A percentile compares a stretch with the other conserved stretches of the same genome.
These are phyloP conservation scores for Girardinichthys multiradiatus DNA, from an alignment of 2,113 vertebrate species.

Conservation along the genomic window DNA sequence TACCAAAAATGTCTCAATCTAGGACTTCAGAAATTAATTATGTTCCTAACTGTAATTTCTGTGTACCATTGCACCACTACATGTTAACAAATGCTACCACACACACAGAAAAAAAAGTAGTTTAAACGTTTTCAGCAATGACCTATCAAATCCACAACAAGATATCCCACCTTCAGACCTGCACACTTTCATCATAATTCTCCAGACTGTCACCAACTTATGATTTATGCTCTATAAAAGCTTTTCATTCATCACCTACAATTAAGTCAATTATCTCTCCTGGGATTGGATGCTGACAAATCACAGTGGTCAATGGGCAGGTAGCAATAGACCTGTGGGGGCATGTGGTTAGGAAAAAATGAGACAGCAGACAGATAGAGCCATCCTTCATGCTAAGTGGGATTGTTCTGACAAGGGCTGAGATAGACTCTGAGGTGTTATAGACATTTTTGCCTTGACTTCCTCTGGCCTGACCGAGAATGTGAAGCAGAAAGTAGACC, in stretches of 20 bases:
- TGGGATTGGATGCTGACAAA: slow-evolving; percentile 66
- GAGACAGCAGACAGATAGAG: slow-evolving; percentile 75
- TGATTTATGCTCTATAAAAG: slow-evolving; percentile 71
- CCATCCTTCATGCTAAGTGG: slow-evolving; percentile 79
- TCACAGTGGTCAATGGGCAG: slow-evolving; percentile 63
- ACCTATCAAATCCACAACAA: slow-evolving; percentile 57
- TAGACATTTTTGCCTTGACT: slow-evolving; percentile 79
- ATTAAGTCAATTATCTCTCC: slow-evolving; percentile 79
- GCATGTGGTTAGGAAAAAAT: slow-evolving; percentile 70
- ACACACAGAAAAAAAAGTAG: too few species aligned
- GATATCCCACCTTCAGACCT: slow-evolving; percentile 61
- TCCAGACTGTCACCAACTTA: slow-evolving; percentile 71
- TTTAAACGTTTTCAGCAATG: slow-evolving; percentile 32
- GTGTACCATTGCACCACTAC: neutral
- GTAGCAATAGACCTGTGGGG: slow-evolving; percentile 57
- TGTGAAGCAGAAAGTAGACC: slow-evolving; percentile 48
- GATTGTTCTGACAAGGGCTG: slow-evolving; percentile 72
- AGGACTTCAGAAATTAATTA: neutral
- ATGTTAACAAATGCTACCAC: neutral
- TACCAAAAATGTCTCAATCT: neutral
- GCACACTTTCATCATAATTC: slow-evolving; percentile 72
- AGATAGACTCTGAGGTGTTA: slow-evolving; percentile 74
- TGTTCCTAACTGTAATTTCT: neutral
- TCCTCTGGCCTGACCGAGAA: slow-evolving; percentile 61
- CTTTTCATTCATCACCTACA: slow-evolving; percentile 68